phyloP scores from a whole-genome alignment of 2,113 vertebrate species.

The Passer montanus region DNA sequence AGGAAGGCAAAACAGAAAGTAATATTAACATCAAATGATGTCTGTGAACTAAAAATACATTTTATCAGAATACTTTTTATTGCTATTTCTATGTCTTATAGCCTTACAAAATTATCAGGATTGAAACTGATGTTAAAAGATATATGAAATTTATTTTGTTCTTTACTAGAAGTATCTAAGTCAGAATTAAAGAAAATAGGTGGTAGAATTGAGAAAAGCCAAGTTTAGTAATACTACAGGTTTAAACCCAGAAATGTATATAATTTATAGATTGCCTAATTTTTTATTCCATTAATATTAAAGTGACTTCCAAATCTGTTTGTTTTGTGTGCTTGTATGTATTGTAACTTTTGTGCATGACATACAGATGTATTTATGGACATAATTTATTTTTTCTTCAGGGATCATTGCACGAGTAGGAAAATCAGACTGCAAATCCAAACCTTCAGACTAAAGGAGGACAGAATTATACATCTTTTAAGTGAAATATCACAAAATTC shows the following conservation, averaged over 20 bases:
- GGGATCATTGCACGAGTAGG: neutral
- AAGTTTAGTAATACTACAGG: neutral
- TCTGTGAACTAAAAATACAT: neutral
- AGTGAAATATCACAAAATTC: neutral
- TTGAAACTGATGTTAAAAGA: neutral
- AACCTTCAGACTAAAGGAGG: neutral
- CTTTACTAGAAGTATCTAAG: neutral
- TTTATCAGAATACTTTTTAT: neutral
- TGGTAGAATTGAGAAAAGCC: neutral
- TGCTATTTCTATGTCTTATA: neutral
- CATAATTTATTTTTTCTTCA: neutral
- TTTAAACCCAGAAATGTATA: rapidly evolving
- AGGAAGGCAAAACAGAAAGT: neutral
- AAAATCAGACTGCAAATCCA: neutral
- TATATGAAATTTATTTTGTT: neutral
- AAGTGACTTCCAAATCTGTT: neutral
- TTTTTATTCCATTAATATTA: neutral
- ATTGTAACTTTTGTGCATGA: neutral
- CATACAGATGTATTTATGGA: neutral
- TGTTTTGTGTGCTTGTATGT: neutral
- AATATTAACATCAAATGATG: neutral
- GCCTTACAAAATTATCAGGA: neutral
- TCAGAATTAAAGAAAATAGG: neutral
- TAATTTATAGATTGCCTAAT: neutral
- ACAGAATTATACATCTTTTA: neutral